These are phyloP conservation scores for Spilogale gracilis DNA, from an alignment of 2,113 vertebrate genomes.

Conservation along the genomic window DNA sequence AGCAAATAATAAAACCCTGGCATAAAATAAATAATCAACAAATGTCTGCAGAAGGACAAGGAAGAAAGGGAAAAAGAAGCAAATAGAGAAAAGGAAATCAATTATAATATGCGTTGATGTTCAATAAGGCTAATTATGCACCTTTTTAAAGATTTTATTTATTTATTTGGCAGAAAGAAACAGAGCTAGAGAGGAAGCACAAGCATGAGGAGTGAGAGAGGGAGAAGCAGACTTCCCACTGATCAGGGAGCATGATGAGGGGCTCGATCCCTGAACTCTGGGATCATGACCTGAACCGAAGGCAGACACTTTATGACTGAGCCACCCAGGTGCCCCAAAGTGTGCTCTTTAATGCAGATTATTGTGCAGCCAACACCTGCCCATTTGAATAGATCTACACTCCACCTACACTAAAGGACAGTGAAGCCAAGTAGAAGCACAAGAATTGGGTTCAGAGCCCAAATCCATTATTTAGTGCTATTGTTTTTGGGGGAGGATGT, in stretches of 20 bases:
- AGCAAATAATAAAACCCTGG: not conserved
- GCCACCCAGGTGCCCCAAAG: not conserved
- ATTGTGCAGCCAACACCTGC: not conserved
- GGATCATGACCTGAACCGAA: too few species aligned
- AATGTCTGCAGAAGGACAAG: not conserved
- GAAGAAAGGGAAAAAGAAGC: not conserved
- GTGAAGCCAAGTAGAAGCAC: not conserved
- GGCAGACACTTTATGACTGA: too few species aligned
- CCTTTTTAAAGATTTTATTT: too few species aligned
- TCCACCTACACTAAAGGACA: not conserved
- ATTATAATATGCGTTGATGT: not conserved
- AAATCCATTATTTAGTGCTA: not conserved
- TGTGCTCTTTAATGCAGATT: not conserved
- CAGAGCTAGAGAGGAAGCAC: too few species aligned
- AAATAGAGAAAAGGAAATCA: not conserved
- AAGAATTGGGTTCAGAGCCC: not conserved
- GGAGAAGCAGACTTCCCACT: too few species aligned
- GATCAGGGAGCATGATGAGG: too few species aligned
- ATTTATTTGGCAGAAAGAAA: too few species aligned
- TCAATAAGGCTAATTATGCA: not conserved
- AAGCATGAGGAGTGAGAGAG: too few species aligned
- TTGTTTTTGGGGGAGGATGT: not conserved
- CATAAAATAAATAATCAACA: constrained; percentile 4
- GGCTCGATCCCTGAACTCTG: too few species aligned
- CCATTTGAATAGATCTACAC: not conserved